A percentile compares a stretch with the other conserved stretches of the same genome.
Conservation (phyloP, 2,888 invertebrate species). For the Nemoura dubitans region DNA sequence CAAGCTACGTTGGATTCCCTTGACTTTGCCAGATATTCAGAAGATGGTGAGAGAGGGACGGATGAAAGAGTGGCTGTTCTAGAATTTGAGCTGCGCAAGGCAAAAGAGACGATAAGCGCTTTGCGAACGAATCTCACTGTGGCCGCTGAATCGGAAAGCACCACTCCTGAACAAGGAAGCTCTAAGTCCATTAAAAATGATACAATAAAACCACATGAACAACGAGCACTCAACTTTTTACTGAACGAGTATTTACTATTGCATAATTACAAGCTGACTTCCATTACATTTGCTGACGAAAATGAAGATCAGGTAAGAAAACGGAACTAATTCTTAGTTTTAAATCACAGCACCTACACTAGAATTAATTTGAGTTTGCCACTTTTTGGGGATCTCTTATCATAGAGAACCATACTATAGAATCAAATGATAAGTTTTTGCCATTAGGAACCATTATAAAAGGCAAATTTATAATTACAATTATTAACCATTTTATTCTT, state of each 20-base stretch:
- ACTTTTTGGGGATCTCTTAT: too few species aligned
- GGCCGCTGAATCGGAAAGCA: slow-evolving; percentile 67
- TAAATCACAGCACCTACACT: too few species aligned
- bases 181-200: slow-evolving; percentile 59
- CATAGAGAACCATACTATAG: too few species aligned
- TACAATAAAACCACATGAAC: slow-evolving; percentile 80
- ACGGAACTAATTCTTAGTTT: neutral
- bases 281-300: slow-evolving; percentile 91
- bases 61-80: slow-evolving; percentile 84
- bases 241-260: slow-evolving; percentile 85
- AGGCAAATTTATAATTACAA: too few species aligned
- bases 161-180: slow-evolving; percentile 62
- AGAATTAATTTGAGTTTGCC: too few species aligned
- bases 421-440: too few species aligned
- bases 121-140: slow-evolving; percentile 83
- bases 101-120: slow-evolving; percentile 84
- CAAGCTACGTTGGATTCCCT: slow-evolving; percentile 88
- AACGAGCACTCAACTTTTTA: slow-evolving; percentile 83
- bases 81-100: slow-evolving; percentile 88
- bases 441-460: too few species aligned
- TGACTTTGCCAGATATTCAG: slow-evolving; percentile 85
- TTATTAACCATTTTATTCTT: too few species aligned
- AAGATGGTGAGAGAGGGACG: slow-evolving; percentile 83
- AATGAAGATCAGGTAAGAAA: slow-evolving; percentile 80
- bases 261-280: slow-evolving; percentile 84